Evolutionary conservation across 2,113 vertebrate genomes (phyloP), one percentile per base, ranked within the genome.

Genomic region (Indicator indicator): DNA sequence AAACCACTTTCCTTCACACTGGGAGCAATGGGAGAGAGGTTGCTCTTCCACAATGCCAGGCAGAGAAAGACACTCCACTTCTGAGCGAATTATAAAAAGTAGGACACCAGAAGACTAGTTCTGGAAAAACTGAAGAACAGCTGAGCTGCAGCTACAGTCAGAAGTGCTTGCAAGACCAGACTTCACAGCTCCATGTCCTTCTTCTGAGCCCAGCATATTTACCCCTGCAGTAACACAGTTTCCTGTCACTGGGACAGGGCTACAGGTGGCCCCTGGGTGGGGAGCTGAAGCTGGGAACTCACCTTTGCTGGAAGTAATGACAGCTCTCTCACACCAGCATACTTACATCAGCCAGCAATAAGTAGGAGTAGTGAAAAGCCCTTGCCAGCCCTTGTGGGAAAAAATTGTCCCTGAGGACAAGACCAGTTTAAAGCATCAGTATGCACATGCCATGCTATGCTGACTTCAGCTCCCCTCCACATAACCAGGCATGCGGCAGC

Each of bases 31-130:
- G 40, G 33, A 59, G 38, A n/a, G 67, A 67, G 8, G n/a, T 7
- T 70, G 59, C 63, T 82, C 28, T 63, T 38, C n/a, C 9, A 19
- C 20, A 84, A 50, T 3, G 10, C 36, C 50, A 84, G 21, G 50
- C 56, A 50, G 71, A 87, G 67, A 69, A 67, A 84, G 90, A 50
- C 26, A 84, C 32, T 59, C 59, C 50, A 9, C 28, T 88, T 83
- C 38, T 36, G 58, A 36, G 56, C 2, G 9, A 91, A 81, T 71
- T 67, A 42, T 11, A 83, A 86, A 54, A 95, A 86, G 60, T 69
- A 95, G 76, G 90, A 38, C 86, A 93, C 72, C 75, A 86, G 75
- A 87, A 90, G 76, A 74, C 26, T 28, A 30, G 50, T 32, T 64
- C 13, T 50, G 89, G 71, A 77, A 76, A 82, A 90, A 79, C 36